phyloP scores from a whole-genome alignment of 2,888 invertebrate genomes.

The Drosophila birchii region DNA sequence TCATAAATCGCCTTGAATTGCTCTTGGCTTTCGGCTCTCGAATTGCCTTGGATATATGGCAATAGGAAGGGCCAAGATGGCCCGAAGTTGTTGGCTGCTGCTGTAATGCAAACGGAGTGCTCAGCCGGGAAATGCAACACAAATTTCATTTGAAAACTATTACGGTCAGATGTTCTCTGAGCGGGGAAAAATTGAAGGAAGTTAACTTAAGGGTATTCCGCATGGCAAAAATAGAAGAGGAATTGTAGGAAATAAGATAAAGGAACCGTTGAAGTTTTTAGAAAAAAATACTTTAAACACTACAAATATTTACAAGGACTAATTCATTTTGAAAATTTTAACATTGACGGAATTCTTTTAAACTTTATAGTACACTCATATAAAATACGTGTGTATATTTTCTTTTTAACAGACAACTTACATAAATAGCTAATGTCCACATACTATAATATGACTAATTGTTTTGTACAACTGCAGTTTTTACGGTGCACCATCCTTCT shows the following conservation, averaged over 20 bases:
- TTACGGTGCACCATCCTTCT: slow-evolving; percentile 13
- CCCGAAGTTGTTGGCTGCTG: slow-evolving; percentile 14
- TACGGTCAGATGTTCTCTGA: slow-evolving; percentile 11
- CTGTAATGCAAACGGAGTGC: slow-evolving; percentile 21
- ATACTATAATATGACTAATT: background rate
- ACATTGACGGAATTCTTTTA: too few relatives aligned
- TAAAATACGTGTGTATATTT: too few relatives aligned
- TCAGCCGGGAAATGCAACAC: slow-evolving; percentile 24
- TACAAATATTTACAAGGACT: background rate
- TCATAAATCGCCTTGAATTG: slow-evolving; percentile 59
- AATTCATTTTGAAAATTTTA: background rate
- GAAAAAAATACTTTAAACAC: background rate
- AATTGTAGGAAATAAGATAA: too few relatives aligned
- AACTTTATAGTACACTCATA: too few relatives aligned
- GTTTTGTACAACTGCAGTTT: background rate
- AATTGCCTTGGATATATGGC: slow-evolving; percentile 12
- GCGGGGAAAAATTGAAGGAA: background rate
- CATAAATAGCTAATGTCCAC: too few relatives aligned
- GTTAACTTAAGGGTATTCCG: background rate
- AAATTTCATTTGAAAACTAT: slow-evolving; percentile 15
- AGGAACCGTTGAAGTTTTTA: background rate
- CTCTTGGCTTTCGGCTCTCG: slow-evolving; percentile 4
- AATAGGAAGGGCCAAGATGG: slow-evolving; percentile 14
- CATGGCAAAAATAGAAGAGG: background rate
- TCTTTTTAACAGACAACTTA: too few relatives aligned